Evolutionary conservation across 2,888 invertebrate species (phyloP), one percentile per base, ranked within the genome.

Genomic region (Patella pellucida): DNA sequence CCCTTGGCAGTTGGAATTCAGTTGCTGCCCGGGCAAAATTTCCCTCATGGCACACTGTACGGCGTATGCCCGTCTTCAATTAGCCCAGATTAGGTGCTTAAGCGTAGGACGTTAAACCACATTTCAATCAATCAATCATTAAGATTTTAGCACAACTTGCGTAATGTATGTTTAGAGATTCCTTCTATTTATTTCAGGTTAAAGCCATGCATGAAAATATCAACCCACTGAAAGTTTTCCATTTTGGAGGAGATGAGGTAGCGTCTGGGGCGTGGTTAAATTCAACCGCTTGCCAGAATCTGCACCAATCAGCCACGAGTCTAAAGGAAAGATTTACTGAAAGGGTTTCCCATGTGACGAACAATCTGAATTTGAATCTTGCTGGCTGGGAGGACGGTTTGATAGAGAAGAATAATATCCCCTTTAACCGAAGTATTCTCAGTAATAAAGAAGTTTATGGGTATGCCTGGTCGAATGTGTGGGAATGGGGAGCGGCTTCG

Each of bases 401-500:
- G 31, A 78, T 81, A 69, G 67, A 76, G 11, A n/a, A 69, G n/a
- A 74, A 62, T 15, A 76, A 74, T 52, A 27, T 71, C 0, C 81
- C 79, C 1, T 62, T 62, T 67, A 72, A 79, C 54, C 72, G 74
- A 50, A 74, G 52, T 15, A 52, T 52, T n/a, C 74, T 85, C 23
- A 62, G 67, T 50, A 83, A 74, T 52, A 76, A 81, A 19, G 78
- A 86, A 9, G 81, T 88, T 14, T 85, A 81, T 68, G 83, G 81
- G 9, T 84, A 86, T 78, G 85, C 87, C 1, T 89, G 89, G 88
- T 81, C 85, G 69, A 87, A 83, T 71, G 82, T 86, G 0, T 86
- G 84, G 84, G 86, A 87, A 74, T 79, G 81, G 76, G 83, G 84
- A 1, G 73, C 79, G 2, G 83, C 84, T 1, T 76, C 80, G 52